Conservation (phyloP, 2,113 vertebrate species). For the Grammomys dolichurus region DNA sequence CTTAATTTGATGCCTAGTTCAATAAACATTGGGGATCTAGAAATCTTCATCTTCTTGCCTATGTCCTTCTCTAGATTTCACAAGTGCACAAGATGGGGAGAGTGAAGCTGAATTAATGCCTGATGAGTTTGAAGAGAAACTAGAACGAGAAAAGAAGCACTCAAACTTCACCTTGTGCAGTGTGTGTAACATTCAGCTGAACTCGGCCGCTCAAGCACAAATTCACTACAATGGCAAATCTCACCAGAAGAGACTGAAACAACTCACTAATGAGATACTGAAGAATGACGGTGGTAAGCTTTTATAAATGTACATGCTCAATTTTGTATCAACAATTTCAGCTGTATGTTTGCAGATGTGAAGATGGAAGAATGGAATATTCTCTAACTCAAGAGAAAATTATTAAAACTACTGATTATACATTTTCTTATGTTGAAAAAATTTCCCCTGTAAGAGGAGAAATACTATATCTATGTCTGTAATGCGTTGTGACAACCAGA, state of each 20-base stretch:
- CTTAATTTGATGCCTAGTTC: background rate
- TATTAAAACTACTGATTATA: background rate
- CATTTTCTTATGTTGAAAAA: background rate
- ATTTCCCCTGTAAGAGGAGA: background rate
- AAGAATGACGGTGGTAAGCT: constrained; percentile 86
- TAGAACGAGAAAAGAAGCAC: constrained; percentile 87
- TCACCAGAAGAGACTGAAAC: constrained; percentile 90
- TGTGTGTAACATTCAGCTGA: constrained; percentile 91
- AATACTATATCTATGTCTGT: background rate
- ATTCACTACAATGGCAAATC: constrained; percentile 91
- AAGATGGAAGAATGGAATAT: background rate
- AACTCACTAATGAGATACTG: constrained; percentile 85
- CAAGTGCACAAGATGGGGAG: constrained; percentile 76
- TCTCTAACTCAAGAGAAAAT: background rate
- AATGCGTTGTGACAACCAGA: background rate
- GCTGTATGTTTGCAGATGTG: constrained; percentile 24
- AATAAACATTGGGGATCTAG: constrained; percentile 78
- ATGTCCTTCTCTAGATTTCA: constrained; percentile 81
- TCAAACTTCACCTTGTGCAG: constrained; percentile 87
- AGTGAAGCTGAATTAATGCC: constrained; percentile 82
- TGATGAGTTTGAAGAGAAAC: constrained; percentile 84
- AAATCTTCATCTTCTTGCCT: constrained; percentile 62
- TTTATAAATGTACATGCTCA: background rate
- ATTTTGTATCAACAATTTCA: background rate
- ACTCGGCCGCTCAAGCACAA: constrained; percentile 89